Evolutionary conservation across 1,140 invertebrate genomes (phyloP), one percentile per base, ranked within the genome.

Genomic region (Achroia grisella): DNA sequence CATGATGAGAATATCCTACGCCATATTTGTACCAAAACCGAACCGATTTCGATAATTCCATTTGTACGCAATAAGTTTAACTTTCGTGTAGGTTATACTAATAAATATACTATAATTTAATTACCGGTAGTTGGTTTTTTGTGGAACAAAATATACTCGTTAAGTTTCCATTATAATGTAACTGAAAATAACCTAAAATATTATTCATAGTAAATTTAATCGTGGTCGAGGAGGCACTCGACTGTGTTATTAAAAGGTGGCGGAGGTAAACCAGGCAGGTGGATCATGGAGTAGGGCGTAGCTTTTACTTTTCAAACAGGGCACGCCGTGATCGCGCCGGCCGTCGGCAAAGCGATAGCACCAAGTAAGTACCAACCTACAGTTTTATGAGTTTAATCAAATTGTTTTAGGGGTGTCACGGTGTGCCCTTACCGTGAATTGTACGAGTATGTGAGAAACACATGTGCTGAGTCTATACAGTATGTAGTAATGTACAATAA

Each of bases 231-330:
- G 58, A 62, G 67, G 66, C 78, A 76, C 68, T 83, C 70, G 72
- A 81, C 66, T 86, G 79, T 84, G 79, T 81, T 84, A 84, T 86
- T 84, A 82, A 78, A 81, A 79, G 77, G 71, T 75, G 69, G 64
- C 64, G 68, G 64, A 60, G 61, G 67, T 51, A 54, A 51, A 53
- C 62, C 56, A 56, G 61, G 58, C 43, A 54, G 55, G 61, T 48
- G 62, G 61, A 56, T 30, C n/a, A 57, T 57, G 69, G 76, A 64
- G 66, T 60, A 74, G 62, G 60, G 63, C 56, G 56, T 75, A 78
- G 71, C 67, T 80, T 68, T 52, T 52, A 70, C 56, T 72, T 77
- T 78, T 64, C 57, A 70, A 70, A 67, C 58, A 58, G 42, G 47
- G 50, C 41, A 48, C 47, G 48, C 59, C 47, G 17, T 23, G 2